Evolutionary conservation across 2,888 invertebrate species (phyloP).

Genomic region (Eugnorisma glareosa): DNA sequence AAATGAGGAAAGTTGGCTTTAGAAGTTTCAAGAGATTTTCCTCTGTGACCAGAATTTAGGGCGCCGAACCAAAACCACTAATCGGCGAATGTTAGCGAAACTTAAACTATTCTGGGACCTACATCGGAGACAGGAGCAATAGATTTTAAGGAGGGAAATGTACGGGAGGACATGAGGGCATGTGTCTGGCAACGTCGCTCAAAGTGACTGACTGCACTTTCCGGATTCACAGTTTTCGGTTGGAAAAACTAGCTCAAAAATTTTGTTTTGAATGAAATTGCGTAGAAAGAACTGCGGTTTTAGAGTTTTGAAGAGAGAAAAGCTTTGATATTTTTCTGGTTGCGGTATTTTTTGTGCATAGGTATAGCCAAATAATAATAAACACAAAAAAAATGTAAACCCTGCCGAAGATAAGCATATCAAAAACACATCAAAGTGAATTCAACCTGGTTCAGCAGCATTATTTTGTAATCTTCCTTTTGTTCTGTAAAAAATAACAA

Average conservation of each 20-base stretch:
- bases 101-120: constrained; percentile 58
- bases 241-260: constrained; percentile 51
- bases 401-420: background rate
- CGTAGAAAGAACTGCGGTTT: constrained; percentile 24
- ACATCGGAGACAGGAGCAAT: constrained; percentile 41
- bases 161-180: constrained; percentile 33
- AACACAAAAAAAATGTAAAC: background rate
- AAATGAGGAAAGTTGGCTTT: constrained; percentile 57
- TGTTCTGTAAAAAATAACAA: background rate
- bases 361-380: background rate
- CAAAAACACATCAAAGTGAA: background rate
- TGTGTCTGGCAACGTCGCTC: constrained; percentile 52
- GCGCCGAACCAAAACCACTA: constrained; percentile 60
- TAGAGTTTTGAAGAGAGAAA: background rate
- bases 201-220: constrained; percentile 57
- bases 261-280: constrained; percentile 37
- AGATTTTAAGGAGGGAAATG: constrained; percentile 55
- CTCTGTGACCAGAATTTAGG: constrained; percentile 60
- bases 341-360: background rate
- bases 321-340: background rate
- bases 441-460: background rate
- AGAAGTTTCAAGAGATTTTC: constrained; percentile 61
- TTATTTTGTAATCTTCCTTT: background rate
- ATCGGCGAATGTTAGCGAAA: constrained; percentile 60
- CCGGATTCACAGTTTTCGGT: constrained; percentile 50